Evolutionary conservation across 64 coral and sea anemone genomes (phyloP).

Genomic region (Stichodactyla helianthus): DNA sequence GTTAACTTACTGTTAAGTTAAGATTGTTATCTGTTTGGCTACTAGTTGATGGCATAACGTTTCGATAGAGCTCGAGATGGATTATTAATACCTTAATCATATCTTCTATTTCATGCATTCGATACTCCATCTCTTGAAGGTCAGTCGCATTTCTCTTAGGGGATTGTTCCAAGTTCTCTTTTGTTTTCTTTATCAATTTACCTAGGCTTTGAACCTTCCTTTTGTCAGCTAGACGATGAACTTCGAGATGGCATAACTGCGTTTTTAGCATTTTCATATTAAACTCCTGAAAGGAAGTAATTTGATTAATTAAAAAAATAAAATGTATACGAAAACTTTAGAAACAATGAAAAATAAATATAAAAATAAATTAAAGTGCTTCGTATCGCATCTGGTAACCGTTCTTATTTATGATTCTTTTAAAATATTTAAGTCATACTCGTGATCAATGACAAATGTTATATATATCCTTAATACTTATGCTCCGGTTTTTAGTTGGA

Average conservation of each 20-base stretch:
- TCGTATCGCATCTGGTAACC: too few species aligned
- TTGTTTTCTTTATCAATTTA: background rate
- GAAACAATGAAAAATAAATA: too few species aligned
- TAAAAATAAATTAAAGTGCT: too few species aligned
- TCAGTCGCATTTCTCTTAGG: background rate
- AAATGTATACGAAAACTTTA: too few species aligned
- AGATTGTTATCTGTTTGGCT: background rate
- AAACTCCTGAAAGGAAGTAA: background rate
- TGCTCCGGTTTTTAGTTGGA: too few species aligned
- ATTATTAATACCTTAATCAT: background rate
- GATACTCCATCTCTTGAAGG: background rate
- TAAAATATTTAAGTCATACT: too few species aligned
- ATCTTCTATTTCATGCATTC: background rate
- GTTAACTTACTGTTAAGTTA: background rate
- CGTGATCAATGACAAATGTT: too few species aligned
- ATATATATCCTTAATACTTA: too few species aligned
- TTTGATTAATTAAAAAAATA: too few species aligned
- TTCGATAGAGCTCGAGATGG: background rate
- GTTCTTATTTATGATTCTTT: too few species aligned
- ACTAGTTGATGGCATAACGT: background rate
- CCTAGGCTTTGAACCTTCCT: background rate
- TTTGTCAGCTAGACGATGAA: background rate
- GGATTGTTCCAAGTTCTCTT: background rate
- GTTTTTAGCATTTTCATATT: background rate
- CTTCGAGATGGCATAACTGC: background rate